These are phyloP conservation scores for Drosophila tani DNA, from an alignment of 1,140 invertebrate species.

Conservation along the genomic window DNA sequence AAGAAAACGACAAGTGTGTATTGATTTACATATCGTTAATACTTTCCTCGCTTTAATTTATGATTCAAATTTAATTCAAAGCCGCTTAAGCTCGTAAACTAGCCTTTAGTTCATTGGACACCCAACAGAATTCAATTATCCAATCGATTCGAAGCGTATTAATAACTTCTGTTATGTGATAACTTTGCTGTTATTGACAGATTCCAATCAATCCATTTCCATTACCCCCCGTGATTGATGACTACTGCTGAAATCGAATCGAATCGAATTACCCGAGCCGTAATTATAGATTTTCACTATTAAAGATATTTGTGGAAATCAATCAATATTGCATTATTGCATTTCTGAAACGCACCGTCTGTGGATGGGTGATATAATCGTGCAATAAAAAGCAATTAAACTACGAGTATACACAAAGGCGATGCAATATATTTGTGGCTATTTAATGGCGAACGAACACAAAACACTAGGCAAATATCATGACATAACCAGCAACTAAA, in stretches of 20 bases:
- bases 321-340: slow-evolving; percentile 10
- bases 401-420: slow-evolving; percentile 14
- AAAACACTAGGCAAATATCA: slow-evolving; percentile 44
- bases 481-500: slow-evolving; percentile 76
- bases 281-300: slow-evolving; percentile 15
- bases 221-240: slow-evolving; percentile 17
- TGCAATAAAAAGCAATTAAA: slow-evolving; percentile 13
- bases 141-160: slow-evolving; percentile 5
- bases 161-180: slow-evolving; percentile 14
- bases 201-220: not conserved
- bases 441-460: slow-evolving; percentile 27
- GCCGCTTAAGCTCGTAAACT: slow-evolving; percentile 2
- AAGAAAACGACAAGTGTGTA: not conserved
- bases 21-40: not conserved
- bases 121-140: slow-evolving; percentile 3
- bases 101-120: not conserved
- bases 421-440: slow-evolving; percentile 35
- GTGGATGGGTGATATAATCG: slow-evolving; percentile 8
- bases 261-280: slow-evolving; percentile 8
- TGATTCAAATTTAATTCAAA: not conserved
- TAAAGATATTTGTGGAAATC: not conserved
- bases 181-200: slow-evolving; percentile 22
- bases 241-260: not conserved
- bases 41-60: no score
- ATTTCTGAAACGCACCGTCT: not conserved